Evolutionary conservation across 2,113 vertebrate species (phyloP).

Genomic region (Prietella phreatophila): DNA sequence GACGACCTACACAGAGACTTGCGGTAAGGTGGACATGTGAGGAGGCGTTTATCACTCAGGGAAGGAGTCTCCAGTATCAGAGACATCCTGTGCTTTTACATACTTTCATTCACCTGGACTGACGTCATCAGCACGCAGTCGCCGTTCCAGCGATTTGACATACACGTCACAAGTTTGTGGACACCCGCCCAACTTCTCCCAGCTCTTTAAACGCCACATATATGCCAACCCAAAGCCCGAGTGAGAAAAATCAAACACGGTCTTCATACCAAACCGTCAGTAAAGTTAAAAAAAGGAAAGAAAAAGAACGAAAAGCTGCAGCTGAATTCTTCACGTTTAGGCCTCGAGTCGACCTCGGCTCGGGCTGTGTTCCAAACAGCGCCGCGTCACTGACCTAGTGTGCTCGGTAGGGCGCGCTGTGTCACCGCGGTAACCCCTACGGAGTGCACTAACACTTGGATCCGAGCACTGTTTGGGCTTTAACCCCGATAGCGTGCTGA

Average conservation of each 20-base stretch:
- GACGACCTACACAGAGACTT: too few species aligned
- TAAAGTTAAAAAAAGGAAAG: background rate
- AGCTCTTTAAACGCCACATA: background rate
- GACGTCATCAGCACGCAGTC: too few species aligned
- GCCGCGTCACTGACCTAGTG: background rate
- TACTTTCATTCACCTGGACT: too few species aligned
- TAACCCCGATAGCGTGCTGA: background rate
- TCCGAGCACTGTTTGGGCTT: background rate
- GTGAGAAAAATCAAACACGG: background rate
- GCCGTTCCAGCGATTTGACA: too few species aligned
- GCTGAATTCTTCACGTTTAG: background rate
- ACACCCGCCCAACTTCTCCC: too few species aligned
- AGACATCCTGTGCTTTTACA: too few species aligned
- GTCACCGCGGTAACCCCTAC: background rate
- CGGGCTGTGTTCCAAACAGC: background rate
- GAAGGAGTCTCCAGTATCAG: too few species aligned
- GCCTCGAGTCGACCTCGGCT: constrained; percentile 4
- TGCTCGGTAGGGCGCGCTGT: background rate
- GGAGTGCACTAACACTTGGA: background rate
- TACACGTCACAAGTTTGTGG: too few species aligned
- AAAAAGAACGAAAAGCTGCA: background rate
- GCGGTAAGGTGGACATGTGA: too few species aligned
- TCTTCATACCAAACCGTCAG: background rate
- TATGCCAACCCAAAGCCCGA: background rate
- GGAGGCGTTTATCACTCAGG: too few species aligned